A percentile compares a stretch with the other conserved stretches of the same genome.
Evolutionary conservation across 2,888 invertebrate species (phyloP).

Genomic region (Cryptus viduatorius): DNA sequence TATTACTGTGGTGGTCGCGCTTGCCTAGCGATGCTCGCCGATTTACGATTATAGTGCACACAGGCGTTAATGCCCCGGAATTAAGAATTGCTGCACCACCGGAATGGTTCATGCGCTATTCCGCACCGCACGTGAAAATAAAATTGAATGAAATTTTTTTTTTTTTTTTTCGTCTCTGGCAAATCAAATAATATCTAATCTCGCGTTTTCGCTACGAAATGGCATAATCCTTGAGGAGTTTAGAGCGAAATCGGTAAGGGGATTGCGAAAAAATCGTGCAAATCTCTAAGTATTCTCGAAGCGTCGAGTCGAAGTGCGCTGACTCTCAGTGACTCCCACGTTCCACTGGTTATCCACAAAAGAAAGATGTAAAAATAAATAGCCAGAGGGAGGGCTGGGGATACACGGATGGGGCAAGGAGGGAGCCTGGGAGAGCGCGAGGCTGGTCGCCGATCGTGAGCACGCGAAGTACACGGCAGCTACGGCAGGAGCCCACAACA

Average conservation of each 20-base stretch:
- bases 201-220: constrained; percentile 7
- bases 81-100: constrained; percentile 35
- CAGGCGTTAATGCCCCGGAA: constrained; percentile 47
- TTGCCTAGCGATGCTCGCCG: constrained; percentile 37
- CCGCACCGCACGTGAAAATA: background rate
- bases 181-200: constrained; percentile 25
- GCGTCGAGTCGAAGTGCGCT: constrained; percentile 43
- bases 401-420: constrained; percentile 36
- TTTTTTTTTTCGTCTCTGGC: background rate
- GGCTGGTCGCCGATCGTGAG: constrained; percentile 65
- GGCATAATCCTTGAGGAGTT: constrained; percentile 37
- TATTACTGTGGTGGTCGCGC: constrained; percentile 66
- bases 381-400: constrained; percentile 60
- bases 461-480: constrained; percentile 67
- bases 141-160: constrained; percentile 36
- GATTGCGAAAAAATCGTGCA: constrained; percentile 65
- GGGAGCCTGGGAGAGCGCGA: constrained; percentile 57
- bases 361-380: constrained; percentile 68
- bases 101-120: constrained; percentile 3
- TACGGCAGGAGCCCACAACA: constrained; percentile 31
- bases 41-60: constrained; percentile 75
- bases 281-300: constrained; percentile 21
- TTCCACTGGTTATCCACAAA: constrained; percentile 62
- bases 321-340: constrained; percentile 61
- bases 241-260: constrained; percentile 24